Percentiles rank a stretch among this genome's conserved stretches.
phyloP scores from a whole-genome alignment of 2,113 vertebrate species.

The Lepisosteus oculatus region DNA sequence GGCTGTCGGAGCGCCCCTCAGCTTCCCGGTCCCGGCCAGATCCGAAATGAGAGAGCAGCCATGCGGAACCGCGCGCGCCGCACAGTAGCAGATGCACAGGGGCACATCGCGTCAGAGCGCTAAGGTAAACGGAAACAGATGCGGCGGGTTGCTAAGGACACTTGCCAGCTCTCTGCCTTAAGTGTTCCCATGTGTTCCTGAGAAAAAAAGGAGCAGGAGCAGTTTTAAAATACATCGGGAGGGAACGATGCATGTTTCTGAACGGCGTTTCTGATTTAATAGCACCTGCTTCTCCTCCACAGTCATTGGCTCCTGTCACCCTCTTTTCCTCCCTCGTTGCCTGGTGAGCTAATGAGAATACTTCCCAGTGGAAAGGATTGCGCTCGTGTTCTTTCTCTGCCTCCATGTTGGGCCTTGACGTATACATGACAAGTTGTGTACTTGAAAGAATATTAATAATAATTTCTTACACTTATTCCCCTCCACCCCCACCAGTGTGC shows the following conservation, averaged over 20 bases:
- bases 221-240: slow-evolving; percentile 37
- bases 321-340: no score
- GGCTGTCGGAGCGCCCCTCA: slow-evolving; percentile 44
- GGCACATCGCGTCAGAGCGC: slow-evolving; percentile 59
- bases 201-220: slow-evolving; percentile 43
- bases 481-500: no score
- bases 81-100: slow-evolving; percentile 77
- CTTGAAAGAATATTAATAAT: no score
- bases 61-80: slow-evolving; percentile 70
- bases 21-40: slow-evolving; percentile 66
- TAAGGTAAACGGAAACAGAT: slow-evolving; percentile 77
- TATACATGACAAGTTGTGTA: no score
- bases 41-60: slow-evolving; percentile 73
- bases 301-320: no score
- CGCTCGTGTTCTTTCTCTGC: no score
- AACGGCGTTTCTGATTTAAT: slow-evolving; percentile 26
- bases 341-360: no score
- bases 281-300: no score
- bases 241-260: slow-evolving; percentile 40
- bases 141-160: slow-evolving; percentile 68
- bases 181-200: slow-evolving; percentile 66
- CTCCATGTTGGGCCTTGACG: no score
- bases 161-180: slow-evolving; percentile 61
- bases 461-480: no score
- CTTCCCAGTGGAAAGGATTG: no score